Evolutionary conservation across 2,113 vertebrate genomes (phyloP).

Genomic region (Platysteira castanea): DNA sequence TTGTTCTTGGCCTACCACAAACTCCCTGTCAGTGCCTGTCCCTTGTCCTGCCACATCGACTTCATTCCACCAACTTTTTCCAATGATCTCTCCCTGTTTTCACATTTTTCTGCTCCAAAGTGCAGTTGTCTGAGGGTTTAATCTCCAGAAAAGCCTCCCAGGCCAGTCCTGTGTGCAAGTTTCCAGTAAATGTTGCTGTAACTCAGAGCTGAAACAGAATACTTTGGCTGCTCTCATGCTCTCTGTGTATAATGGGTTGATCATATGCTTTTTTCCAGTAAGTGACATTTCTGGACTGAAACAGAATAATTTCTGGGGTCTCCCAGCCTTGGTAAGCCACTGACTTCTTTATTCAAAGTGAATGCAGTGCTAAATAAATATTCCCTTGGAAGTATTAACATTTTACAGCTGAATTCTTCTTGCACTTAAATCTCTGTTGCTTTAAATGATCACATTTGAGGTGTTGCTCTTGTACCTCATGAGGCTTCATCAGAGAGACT

Average conservation of each 20-base stretch:
- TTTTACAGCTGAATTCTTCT: neutral
- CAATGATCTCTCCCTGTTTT: neutral
- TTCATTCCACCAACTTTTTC: neutral
- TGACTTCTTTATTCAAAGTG: neutral
- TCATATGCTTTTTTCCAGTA: neutral
- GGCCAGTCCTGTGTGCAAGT: neutral
- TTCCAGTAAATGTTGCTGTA: neutral
- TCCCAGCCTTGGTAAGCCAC: neutral
- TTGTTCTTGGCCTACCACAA: neutral
- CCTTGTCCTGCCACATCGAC: neutral
- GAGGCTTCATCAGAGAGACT: neutral
- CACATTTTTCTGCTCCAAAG: neutral
- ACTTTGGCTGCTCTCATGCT: neutral
- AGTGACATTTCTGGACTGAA: neutral
- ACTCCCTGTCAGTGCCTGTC: neutral
- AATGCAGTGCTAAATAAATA: constrained; percentile 2
- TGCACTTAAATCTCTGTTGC: neutral
- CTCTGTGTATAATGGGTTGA: neutral
- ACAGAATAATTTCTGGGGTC: neutral
- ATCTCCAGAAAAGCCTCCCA: neutral
- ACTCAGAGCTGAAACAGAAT: neutral
- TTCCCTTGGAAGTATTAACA: neutral
- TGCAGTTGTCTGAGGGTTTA: neutral
- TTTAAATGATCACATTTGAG: neutral
- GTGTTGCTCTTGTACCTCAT: neutral